Evolutionary conservation across 2,113 vertebrate genomes (phyloP), one percentile per base, ranked within the genome.

Genomic region (Patagioenas fasciata): DNA sequence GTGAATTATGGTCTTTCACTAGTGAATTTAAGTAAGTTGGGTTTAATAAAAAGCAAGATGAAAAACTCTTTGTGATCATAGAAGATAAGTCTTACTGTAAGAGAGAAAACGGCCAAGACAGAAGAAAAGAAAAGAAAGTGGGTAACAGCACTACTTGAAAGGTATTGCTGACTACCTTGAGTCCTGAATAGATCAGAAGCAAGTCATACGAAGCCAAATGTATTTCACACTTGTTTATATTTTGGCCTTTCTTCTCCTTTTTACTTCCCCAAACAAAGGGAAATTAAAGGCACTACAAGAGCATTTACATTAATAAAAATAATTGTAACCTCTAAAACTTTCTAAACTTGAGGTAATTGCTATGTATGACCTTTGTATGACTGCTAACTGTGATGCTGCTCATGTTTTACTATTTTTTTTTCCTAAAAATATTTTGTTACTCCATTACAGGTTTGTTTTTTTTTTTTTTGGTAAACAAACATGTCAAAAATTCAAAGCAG

Each of bases 271-370:
- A 80, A 71, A 80, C 40, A 23, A 91, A 94, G 18, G 40, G 56
- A 82, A 91, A 80, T 66, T 58, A 80, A 91, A 71, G n/a, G 85
- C 20, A 10, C n/a, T 34, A 36, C 19, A 38, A 44, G 29, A 80
- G 5, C 44, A 84, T 67, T 95, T 85, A 56, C 53, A 65, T 50
- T 40, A 65, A 50, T 6, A 70, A 88, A 84, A 74, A 29, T 57
- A 91, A 95, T 92, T 80, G 69, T 51, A 87, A 60, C 57, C 65
- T 91, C 42, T 93, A 81, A 75, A 86, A 57, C 5, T 58, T 40
- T 83, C 83, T 79, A 66, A 82, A 92, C 91, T 93, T 72, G n/a
- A 85, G 18, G 29, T 36, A 93, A 92, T 94, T 95, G 31, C 69
- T 92, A 84, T 80, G 23, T 61, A 51, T 80, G 89, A 87, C 89